Evolutionary conservation across 2,888 invertebrate species (phyloP).

Genomic region (Dastarcus helophoroides): DNA sequence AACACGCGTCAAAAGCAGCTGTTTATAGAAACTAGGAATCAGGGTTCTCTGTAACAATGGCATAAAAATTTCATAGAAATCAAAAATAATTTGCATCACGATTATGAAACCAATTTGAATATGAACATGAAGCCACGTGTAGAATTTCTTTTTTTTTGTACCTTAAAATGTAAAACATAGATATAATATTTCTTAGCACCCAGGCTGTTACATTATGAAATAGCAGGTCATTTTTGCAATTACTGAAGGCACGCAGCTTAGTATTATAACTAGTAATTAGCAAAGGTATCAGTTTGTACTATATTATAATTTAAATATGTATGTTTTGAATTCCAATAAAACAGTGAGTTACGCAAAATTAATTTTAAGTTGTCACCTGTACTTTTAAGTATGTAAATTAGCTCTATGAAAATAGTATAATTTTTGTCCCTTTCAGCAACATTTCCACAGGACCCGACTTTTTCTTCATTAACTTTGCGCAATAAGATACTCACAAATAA

Average conservation of each 20-base stretch:
- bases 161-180: slow-evolving; percentile 31
- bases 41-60: slow-evolving; percentile 28
- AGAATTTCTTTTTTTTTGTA: slow-evolving; percentile 18
- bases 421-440: too few species aligned
- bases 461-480: too few species aligned
- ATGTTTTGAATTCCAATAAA: too few species aligned
- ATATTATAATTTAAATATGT: slow-evolving; percentile 36
- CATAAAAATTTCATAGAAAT: slow-evolving; percentile 30
- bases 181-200: slow-evolving; percentile 36
- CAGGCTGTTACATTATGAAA: slow-evolving; percentile 37
- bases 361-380: too few species aligned
- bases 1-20: slow-evolving; percentile 30
- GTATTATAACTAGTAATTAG: slow-evolving; percentile 41
- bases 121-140: slow-evolving; percentile 10
- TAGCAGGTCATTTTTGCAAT: slow-evolving; percentile 54
- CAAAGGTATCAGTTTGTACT: slow-evolving; percentile 39
- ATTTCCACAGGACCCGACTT: too few species aligned
- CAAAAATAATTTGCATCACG: slow-evolving; percentile 32
- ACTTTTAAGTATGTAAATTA: too few species aligned
- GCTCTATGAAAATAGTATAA: too few species aligned
- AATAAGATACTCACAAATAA: too few species aligned
- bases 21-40: slow-evolving; percentile 37
- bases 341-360: too few species aligned
- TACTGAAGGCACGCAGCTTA: slow-evolving; percentile 74
- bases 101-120: slow-evolving; percentile 11